phyloP scores from a whole-genome alignment of 1,140 invertebrate species.

The Orchesella cincta region DNA sequence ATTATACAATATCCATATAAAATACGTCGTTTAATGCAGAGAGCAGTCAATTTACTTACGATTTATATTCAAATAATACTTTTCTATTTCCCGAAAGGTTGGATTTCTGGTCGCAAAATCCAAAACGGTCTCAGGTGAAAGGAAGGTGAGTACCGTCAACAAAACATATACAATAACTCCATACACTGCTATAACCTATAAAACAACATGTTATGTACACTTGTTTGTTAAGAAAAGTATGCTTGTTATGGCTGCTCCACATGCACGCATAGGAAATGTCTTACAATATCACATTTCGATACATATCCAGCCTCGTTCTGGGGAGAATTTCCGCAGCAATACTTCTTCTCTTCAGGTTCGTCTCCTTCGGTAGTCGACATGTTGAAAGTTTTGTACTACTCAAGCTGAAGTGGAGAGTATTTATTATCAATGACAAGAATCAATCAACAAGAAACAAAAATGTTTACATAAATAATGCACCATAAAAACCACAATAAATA shows the following conservation, averaged over 20 bases:
- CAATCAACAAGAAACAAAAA: background rate
- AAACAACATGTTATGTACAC: too few relatives aligned
- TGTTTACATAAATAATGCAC: background rate
- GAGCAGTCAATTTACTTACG: constrained; percentile 1
- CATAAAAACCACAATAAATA: background rate
- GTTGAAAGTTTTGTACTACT: background rate
- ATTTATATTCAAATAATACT: background rate
- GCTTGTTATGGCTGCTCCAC: too few relatives aligned
- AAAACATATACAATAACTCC: constrained; percentile 21
- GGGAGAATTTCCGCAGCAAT: constrained; percentile 39
- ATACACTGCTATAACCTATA: constrained; percentile 18
- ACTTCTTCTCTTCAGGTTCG: constrained; percentile 30
- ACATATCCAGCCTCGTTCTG: constrained; percentile 41
- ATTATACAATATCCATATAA: background rate
- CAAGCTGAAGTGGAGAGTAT: background rate
- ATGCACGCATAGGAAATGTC: too few relatives aligned
- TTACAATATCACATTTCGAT: constrained; percentile 44
- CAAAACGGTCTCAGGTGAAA: background rate
- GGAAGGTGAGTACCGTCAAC: background rate
- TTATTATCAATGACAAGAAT: background rate
- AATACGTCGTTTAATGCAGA: background rate
- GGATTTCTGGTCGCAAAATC: constrained; percentile 15
- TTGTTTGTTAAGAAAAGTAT: too few relatives aligned
- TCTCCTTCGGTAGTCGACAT: constrained; percentile 33
- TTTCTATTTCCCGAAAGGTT: constrained; percentile 13